Conservation (phyloP, 2,113 vertebrate genomes). For the Syngnathus typhle region DNA sequence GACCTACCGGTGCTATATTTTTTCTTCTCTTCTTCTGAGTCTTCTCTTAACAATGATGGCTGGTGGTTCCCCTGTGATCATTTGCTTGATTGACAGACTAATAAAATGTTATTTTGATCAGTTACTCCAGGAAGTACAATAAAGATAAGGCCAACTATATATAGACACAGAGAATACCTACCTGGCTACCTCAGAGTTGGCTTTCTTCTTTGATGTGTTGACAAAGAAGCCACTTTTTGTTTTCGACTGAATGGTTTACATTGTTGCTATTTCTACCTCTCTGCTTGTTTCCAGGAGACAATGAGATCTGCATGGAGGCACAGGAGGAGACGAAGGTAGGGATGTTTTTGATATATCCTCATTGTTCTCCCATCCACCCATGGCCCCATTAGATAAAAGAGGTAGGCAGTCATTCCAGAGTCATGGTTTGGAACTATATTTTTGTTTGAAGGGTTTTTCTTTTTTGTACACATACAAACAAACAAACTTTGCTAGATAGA, state of each 20-base stretch:
- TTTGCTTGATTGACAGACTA: no score
- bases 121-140: no score
- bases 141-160: no score
- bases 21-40: no score
- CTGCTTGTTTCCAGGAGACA: slow-evolving; percentile 48
- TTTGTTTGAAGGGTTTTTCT: neutral
- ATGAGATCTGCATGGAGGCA: slow-evolving; percentile 17
- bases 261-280: slow-evolving; percentile 11
- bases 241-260: neutral
- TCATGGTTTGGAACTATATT: slow-evolving; percentile 4
- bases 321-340: slow-evolving; percentile 28
- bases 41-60: no score
- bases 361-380: slow-evolving; percentile 52
- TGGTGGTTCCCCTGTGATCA: no score
- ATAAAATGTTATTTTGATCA: no score
- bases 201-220: neutral
- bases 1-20: no score
- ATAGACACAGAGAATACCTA: no score
- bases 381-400: slow-evolving; percentile 71
- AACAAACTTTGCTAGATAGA: neutral
- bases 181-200: neutral
- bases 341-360: slow-evolving; percentile 47
- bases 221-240: neutral
- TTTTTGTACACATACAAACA: neutral
- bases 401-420: slow-evolving; percentile 43